Base-by-base conservation (phyloP, 2,888 invertebrate species). In the Pollenia griseotomentosa region DNA sequence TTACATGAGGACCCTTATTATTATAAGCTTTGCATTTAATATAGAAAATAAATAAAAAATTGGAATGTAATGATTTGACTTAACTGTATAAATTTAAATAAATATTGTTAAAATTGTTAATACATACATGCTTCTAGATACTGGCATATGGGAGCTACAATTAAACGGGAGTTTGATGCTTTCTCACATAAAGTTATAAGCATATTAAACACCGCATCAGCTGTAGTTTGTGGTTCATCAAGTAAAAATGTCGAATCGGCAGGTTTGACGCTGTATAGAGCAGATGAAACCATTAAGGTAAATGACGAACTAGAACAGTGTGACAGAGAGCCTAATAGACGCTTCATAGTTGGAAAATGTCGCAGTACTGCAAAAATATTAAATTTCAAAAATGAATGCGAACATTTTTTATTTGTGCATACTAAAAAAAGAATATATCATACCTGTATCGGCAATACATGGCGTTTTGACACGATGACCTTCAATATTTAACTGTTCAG, bases 141-240 rank as follows among this genome's bases (percentile, higher is more conserved):
- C 88, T 95, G 95, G 90, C 96, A 95, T 55, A 98, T 94, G 0
- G 97, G 97, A 88, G 96, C 95, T 90, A 98, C 95, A 91, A 98
- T 95, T 80, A 96, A 94, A 40, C 95, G 95, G 3, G 97, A 96
- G 91, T 96, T 95, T 9, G 97, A 96, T 2, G 97, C 96, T 90
- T 96, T 96, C 63, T 95, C 95, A n/a, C 96, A 96, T 86, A 98
- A 94, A 3, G 96, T 96, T 44, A 96, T 95, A 77, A 98, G 94
- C 88, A 98, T 94, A 93, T 97, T 96, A 91, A 97, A 98, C n/a
- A 98, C 96, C 23, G 97, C 97, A 91, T 98, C 98, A 2, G 97
- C 97, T 75, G 98, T 96, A 0, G 97, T 96, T 44, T 96, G 95
- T 10, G 96, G 96, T 89, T 96, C 96, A n/a, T 95, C 92, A 19